phyloP scores from a whole-genome alignment of 1,140 invertebrate species.

The Drosophila melanica region DNA sequence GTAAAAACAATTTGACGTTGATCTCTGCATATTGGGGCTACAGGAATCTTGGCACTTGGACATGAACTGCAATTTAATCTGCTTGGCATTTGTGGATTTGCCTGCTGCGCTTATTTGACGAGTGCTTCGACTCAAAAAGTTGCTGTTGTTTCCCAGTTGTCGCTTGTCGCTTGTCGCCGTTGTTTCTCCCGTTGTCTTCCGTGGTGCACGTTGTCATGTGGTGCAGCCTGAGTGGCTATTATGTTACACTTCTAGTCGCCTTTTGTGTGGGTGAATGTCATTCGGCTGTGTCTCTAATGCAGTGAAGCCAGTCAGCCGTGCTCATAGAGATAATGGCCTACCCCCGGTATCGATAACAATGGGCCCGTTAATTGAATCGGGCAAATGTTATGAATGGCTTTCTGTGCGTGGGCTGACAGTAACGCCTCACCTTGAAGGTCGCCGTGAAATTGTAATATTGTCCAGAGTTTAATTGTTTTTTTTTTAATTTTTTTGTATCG shows the following conservation, averaged over 20 bases:
- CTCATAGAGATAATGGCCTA: conserved; percentile 50
- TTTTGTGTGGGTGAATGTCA: conserved; percentile 39
- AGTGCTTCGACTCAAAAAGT: conserved; percentile 39
- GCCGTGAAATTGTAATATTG: conserved; percentile 50
- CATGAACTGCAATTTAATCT: conserved; percentile 64
- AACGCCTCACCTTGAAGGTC: conserved; percentile 49
- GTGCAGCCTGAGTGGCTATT: conserved; percentile 23
- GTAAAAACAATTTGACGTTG: not conserved
- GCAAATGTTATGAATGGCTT: conserved; percentile 47
- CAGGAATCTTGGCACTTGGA: conserved; percentile 3
- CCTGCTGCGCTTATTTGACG: conserved; percentile 41
- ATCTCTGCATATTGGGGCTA: not conserved
- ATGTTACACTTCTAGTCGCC: conserved; percentile 38
- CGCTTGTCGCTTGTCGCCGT: conserved; percentile 3
- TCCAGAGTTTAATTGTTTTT: conserved; percentile 63
- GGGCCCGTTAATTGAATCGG: conserved; percentile 68
- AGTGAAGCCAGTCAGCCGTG: conserved; percentile 34
- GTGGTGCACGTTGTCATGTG: conserved; percentile 31
- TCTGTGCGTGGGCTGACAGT: conserved; percentile 59
- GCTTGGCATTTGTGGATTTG: conserved; percentile 35
- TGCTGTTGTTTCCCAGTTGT: conserved; percentile 20
- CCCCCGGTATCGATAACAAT: conserved; percentile 55
- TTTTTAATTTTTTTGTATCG: conserved; percentile 4
- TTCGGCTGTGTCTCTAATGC: conserved; percentile 21
- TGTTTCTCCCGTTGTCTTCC: conserved; percentile 27